phyloP scores from a whole-genome alignment of 2,113 vertebrate genomes.

The Marmota flaviventris region DNA sequence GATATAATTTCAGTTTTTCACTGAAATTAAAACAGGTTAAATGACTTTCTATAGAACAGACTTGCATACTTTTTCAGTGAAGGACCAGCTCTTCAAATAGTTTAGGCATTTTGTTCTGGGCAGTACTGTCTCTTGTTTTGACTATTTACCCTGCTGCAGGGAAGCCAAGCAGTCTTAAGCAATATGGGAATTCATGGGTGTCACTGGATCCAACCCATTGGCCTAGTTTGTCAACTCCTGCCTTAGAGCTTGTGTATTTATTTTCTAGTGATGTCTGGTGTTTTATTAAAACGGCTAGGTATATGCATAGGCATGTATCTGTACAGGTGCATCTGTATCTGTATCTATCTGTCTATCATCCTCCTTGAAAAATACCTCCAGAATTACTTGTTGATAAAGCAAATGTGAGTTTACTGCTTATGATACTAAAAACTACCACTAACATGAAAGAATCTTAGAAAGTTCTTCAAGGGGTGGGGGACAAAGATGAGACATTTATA shows the following conservation, averaged over 20 bases:
- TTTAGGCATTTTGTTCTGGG: neutral
- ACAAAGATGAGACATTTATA: neutral
- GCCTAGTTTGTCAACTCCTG: neutral
- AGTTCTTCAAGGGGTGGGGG: neutral
- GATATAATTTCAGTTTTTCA: neutral
- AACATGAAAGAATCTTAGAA: neutral
- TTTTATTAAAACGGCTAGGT: neutral
- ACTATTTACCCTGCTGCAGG: too few relatives aligned
- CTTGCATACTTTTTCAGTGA: neutral
- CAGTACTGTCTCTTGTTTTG: neutral
- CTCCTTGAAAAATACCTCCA: neutral
- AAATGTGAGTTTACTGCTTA: neutral
- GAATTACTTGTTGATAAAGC: neutral
- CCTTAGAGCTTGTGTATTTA: too few relatives aligned
- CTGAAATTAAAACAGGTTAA: neutral
- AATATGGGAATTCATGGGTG: neutral
- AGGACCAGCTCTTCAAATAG: neutral
- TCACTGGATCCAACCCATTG: neutral
- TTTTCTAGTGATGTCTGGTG: neutral
- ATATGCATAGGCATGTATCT: neutral
- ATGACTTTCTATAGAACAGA: neutral
- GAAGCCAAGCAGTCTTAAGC: accelerated
- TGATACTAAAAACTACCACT: neutral
- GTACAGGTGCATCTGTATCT: neutral
- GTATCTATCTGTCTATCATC: neutral